These are phyloP conservation scores for Meriones psammophilus DNA, from an alignment of 2,797 vertebrate species.

Conservation along the genomic window DNA sequence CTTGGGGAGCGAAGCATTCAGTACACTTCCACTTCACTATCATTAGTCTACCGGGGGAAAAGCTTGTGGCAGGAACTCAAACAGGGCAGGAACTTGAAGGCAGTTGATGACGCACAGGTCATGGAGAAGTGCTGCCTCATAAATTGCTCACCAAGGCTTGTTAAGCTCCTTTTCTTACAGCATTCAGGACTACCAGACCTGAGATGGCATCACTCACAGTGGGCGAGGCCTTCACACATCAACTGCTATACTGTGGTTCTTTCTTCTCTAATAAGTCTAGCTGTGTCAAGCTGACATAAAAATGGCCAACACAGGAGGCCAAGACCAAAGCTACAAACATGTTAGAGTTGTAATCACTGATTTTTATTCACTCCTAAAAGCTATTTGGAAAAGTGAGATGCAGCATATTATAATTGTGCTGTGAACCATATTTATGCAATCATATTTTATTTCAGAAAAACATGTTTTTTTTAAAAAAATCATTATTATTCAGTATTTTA, in stretches of 20 bases:
- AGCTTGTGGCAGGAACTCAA: background rate
- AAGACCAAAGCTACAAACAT: background rate
- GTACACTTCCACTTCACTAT: background rate
- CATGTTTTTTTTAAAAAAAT: background rate
- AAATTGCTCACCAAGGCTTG: background rate
- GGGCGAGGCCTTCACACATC: background rate
- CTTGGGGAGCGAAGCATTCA: background rate
- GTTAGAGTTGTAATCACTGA: background rate
- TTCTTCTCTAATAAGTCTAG: background rate
- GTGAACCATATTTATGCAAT: background rate
- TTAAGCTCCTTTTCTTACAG: background rate
- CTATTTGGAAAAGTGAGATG: background rate
- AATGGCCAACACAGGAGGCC: background rate
- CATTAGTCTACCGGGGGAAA: too few species aligned
- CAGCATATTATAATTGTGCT: background rate
- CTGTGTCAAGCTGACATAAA: background rate
- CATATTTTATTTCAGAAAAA: too few species aligned
- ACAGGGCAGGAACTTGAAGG: background rate
- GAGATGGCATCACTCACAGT: background rate
- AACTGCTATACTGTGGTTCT: background rate
- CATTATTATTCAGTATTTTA: background rate
- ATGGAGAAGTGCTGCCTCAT: background rate
- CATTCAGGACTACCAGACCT: too few species aligned
- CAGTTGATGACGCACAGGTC: background rate
- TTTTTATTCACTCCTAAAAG: background rate